Percentiles rank a stretch among this genome's conserved stretches.
Evolutionary conservation across 2,888 invertebrate species (phyloP).

Genomic region (Drosophila pegasa): DNA sequence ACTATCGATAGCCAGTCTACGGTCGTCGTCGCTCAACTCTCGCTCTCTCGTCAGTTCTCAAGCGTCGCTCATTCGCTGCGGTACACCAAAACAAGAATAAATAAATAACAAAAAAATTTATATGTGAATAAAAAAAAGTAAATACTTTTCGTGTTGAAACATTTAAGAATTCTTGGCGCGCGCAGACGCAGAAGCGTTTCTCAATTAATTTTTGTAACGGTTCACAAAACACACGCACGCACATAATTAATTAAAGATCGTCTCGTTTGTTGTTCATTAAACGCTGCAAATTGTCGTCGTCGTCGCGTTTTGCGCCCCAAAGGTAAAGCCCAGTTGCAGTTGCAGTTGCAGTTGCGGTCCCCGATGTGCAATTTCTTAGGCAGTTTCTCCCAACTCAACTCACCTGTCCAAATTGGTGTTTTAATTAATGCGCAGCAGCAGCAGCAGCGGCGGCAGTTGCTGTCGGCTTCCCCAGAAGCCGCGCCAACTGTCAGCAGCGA

Average conservation of each 20-base stretch:
- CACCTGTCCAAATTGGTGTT: constrained; percentile 39
- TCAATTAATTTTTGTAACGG: constrained; percentile 49
- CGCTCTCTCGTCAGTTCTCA: constrained; percentile 59
- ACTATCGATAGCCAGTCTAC: constrained; percentile 66
- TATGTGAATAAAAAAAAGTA: not conserved
- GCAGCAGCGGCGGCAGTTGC: not conserved
- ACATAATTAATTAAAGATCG: constrained; percentile 33
- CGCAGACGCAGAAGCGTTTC: constrained; percentile 31
- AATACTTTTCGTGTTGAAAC: not conserved
- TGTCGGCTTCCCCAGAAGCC: constrained; percentile 40
- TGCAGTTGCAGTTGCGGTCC: constrained; percentile 58
- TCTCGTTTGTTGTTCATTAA: constrained; percentile 53
- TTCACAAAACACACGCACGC: constrained; percentile 30
- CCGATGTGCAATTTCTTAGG: constrained; percentile 67
- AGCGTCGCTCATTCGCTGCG: constrained; percentile 67
- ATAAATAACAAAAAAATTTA: constrained; percentile 3
- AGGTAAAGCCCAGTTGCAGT: constrained; percentile 66
- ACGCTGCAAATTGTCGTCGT: constrained; percentile 62
- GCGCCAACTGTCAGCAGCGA: constrained; percentile 40
- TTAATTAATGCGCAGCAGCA: constrained; percentile 64
- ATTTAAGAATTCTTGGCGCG: constrained; percentile 30
- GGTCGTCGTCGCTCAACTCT: constrained; percentile 38
- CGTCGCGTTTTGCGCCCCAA: constrained; percentile 41
- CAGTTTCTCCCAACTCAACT: constrained; percentile 13
- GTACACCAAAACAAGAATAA: constrained; percentile 28